Evolutionary conservation across 1,140 invertebrate species (phyloP), one percentile per base, ranked within the genome.

Genomic region (Tetraneura akinire): DNA sequence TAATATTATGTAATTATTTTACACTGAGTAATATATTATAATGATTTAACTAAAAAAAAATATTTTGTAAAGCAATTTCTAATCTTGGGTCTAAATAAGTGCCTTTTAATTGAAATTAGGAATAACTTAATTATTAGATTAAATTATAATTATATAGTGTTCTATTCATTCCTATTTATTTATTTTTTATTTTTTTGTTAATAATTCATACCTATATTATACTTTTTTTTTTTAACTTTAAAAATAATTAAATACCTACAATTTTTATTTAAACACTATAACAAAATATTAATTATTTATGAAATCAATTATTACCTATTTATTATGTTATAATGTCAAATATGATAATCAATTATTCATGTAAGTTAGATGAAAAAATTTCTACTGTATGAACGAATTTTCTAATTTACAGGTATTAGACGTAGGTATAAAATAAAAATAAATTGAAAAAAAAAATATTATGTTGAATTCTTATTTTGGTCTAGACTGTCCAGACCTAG

Each of bases 61-160:
- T 42, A 70, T 55, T 76, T 78, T 78, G 74, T 78, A 78, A 78
- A 78, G 74, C 74, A 78, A 78, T 78, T 55, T 78, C 14, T 60
- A 60, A 78, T 78, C 74, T 78, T 78, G 74, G 55, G 74, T 78
- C 74, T 78, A 78, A 78, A 57, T 47, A 78, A 78, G 74, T 78
- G 74, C 74, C 74, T 78, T 78, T 60, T 62, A 47, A 60, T 62
- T 37, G 45, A n/a, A 47, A 21, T 60, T 78, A 74, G 71, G 62
- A 62, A 78, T 78, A 29, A 71, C 49, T 3, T 71, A 14, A 26
- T 57, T 70, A 51, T 45, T 57, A 26, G 37, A 18, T 62, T 62
- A 60, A n/a, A 62, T 37, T 55, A 37, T 47, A 11, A 60, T 47
- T 62, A 57, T 57, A 3, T 78, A 55, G 51, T 42, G 37, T 45